Percentiles rank a stretch among this genome's conserved stretches.
Conservation (phyloP, 2,888 invertebrate genomes). For the Caenorhabditis wallacei region DNA sequence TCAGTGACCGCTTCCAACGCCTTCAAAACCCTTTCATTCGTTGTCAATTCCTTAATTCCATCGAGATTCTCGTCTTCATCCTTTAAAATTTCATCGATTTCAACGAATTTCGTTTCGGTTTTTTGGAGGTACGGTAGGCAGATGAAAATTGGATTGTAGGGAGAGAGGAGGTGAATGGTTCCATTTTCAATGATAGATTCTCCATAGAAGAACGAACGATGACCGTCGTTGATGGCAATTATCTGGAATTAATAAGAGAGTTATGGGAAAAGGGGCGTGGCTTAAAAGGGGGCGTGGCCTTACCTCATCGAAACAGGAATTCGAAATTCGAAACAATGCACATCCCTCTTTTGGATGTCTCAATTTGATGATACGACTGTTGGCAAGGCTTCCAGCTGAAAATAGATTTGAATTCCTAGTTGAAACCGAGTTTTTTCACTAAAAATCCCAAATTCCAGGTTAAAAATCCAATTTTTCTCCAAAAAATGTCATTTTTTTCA, state of each 20-base stretch:
- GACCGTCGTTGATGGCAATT: constrained; percentile 68
- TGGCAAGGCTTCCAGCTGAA: constrained; percentile 43
- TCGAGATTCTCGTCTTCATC: constrained; percentile 68
- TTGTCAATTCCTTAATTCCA: constrained; percentile 52
- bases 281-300: neutral
- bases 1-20: constrained; percentile 66
- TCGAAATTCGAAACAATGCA: constrained; percentile 63
- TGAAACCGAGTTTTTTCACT: neutral
- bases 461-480: no score
- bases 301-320: constrained; percentile 70
- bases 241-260: constrained; percentile 51
- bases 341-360: constrained; percentile 59
- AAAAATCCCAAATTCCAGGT: no score
- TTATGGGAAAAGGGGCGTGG: neutral
- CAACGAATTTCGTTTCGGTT: constrained; percentile 60
- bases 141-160: constrained; percentile 76
- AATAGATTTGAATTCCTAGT: neutral
- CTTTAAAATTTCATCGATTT: constrained; percentile 72
- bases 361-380: constrained; percentile 53
- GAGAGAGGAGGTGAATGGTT: constrained; percentile 64
- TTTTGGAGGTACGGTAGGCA: constrained; percentile 73
- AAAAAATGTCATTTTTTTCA: no score
- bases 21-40: constrained; percentile 62
- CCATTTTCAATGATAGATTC: constrained; percentile 76
- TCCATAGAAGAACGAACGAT: constrained; percentile 76